phyloP scores from a whole-genome alignment of 2,888 invertebrate genomes.

The Phyllotreta striolata region DNA sequence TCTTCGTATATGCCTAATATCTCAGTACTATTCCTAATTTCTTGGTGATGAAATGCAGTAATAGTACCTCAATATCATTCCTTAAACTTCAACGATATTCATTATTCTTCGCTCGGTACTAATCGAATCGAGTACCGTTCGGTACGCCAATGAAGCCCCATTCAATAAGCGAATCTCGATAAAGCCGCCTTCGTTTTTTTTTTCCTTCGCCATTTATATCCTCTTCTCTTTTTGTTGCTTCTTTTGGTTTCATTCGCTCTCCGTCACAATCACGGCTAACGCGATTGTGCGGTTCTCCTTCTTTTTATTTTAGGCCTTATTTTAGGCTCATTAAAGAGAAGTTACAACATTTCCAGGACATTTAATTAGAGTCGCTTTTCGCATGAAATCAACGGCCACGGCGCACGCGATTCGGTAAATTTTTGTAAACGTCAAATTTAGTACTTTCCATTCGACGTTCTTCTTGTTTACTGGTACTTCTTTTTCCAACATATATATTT shows the following conservation, averaged over 20 bases:
- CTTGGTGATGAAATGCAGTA: too few relatives aligned
- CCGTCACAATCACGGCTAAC: too few relatives aligned
- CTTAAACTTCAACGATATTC: background rate
- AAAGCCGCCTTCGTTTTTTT: constrained; percentile 18
- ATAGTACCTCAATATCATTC: too few relatives aligned
- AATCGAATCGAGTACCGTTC: too few relatives aligned
- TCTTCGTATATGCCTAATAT: too few relatives aligned
- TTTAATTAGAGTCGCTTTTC: constrained; percentile 28
- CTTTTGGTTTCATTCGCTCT: too few relatives aligned
- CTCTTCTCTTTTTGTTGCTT: too few relatives aligned
- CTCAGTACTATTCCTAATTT: too few relatives aligned
- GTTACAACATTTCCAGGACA: constrained; percentile 20
- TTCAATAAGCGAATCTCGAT: constrained; percentile 30
- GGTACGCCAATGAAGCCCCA: constrained; percentile 8
- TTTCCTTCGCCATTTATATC: background rate
- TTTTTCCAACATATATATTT: background rate
- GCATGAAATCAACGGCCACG: background rate
- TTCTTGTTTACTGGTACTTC: background rate
- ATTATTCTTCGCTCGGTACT: background rate
- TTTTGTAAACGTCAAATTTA: too few relatives aligned
- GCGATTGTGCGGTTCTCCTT: too few relatives aligned
- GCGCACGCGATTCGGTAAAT: too few relatives aligned
- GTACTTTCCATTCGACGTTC: background rate
- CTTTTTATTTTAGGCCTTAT: too few relatives aligned
- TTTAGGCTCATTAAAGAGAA: constrained; percentile 23